Conservation (phyloP, 64 coral and sea anemone genomes). For the Porites lutea region DNA sequence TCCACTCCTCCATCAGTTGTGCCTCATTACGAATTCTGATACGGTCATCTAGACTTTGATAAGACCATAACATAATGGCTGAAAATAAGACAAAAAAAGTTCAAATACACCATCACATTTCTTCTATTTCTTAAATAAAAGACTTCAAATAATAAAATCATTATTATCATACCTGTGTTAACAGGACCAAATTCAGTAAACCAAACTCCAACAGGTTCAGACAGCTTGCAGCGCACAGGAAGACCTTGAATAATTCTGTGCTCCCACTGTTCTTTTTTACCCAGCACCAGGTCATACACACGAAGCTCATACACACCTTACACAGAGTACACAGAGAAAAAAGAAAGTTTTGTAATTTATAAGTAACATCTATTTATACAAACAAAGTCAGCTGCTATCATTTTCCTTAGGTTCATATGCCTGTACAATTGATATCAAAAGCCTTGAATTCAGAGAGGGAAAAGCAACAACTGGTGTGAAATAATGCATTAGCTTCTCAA, state of each 20-base stretch:
- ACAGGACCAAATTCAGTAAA: slow-evolving; percentile 70
- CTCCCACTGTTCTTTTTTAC: slow-evolving; percentile 67
- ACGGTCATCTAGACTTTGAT: slow-evolving; percentile 55
- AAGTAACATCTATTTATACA: too few relatives aligned
- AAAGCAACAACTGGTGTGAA: too few relatives aligned
- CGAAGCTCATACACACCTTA: slow-evolving; percentile 80
- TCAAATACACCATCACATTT: too few relatives aligned
- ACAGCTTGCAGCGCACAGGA: slow-evolving; percentile 54
- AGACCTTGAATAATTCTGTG: slow-evolving; percentile 74
- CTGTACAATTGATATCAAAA: too few relatives aligned
- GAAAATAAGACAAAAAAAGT: neutral
- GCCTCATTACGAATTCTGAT: slow-evolving; percentile 34
- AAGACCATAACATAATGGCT: slow-evolving; percentile 51
- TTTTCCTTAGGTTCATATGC: too few relatives aligned
- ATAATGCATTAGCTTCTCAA: too few relatives aligned
- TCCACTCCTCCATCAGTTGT: slow-evolving; percentile 19
- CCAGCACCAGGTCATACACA: slow-evolving; percentile 47
- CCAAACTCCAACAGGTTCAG: slow-evolving; percentile 74
- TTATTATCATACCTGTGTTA: slow-evolving; percentile 41
- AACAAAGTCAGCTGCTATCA: too few relatives aligned
- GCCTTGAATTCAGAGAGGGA: too few relatives aligned
- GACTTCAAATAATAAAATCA: too few relatives aligned
- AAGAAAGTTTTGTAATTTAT: neutral
- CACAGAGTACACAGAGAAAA: neutral
- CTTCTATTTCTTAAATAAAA: neutral